Evolutionary conservation across 1,140 invertebrate genomes (phyloP).

Genomic region (Heliconius eleuchia): DNA sequence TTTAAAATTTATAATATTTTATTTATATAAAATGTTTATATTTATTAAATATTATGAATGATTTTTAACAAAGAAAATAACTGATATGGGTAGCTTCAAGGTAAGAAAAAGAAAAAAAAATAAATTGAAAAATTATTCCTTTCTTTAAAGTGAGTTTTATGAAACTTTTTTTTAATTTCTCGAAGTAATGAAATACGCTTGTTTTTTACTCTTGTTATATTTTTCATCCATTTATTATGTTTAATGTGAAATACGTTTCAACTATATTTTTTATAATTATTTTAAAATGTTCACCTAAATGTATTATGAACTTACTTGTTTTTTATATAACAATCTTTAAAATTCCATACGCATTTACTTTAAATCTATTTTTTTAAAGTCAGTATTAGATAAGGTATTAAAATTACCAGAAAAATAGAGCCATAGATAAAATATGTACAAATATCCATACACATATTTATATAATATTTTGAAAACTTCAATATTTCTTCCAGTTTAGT

Average conservation of each 20-base stretch:
- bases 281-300: no score
- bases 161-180: neutral
- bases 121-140: no score
- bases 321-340: neutral
- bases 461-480: neutral
- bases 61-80: neutral
- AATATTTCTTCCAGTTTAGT: neutral
- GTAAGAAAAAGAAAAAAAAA: neutral
- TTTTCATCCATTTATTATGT: neutral
- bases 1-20: neutral
- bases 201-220: neutral
- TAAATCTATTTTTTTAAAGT: neutral
- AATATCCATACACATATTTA: neutral
- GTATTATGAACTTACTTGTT: neutral
- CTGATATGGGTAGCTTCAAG: neutral
- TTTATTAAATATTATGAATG: no score
- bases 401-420: slow-evolving; percentile 8
- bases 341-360: slow-evolving; percentile 25
- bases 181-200: neutral
- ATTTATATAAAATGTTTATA: no score
- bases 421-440: slow-evolving; percentile 23
- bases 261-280: no score
- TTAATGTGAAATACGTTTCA: neutral
- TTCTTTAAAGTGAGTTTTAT: neutral
- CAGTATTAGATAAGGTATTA: slow-evolving; percentile 11